These are phyloP conservation scores for Drosophila elegans DNA, from an alignment of 1,140 invertebrate species.

Conservation along the genomic window DNA sequence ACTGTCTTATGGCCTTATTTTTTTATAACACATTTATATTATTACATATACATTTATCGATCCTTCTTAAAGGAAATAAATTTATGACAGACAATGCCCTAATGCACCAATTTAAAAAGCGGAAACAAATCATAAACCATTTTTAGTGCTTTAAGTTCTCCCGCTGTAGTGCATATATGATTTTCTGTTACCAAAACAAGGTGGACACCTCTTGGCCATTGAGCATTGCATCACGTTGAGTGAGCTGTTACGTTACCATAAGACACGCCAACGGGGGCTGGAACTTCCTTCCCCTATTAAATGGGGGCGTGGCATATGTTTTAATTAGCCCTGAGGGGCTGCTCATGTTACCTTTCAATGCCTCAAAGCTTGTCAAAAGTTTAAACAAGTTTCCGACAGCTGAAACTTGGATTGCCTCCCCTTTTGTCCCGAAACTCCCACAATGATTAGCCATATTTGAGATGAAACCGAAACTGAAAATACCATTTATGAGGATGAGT, in stretches of 20 bases:
- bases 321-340: conserved; percentile 20
- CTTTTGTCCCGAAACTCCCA: conserved; percentile 15
- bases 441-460: conserved; percentile 47
- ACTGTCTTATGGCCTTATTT: too few species aligned
- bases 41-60: too few species aligned
- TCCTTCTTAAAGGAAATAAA: too few species aligned
- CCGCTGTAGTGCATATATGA: background rate
- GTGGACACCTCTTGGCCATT: background rate
- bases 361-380: conserved; percentile 42
- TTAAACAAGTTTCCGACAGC: conserved; percentile 53
- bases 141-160: background rate
- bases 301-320: conserved; percentile 20
- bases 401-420: conserved; percentile 16
- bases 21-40: background rate
- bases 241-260: conserved; percentile 32
- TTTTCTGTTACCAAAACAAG: background rate
- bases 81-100: too few species aligned
- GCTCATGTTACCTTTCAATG: conserved; percentile 37
- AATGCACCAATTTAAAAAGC: too few species aligned
- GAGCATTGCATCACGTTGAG: conserved; percentile 5
- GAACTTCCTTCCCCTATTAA: conserved; percentile 5
- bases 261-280: conserved; percentile 10
- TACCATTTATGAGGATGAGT: conserved; percentile 41
- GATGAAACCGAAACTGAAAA: conserved; percentile 43
- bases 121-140: too few species aligned